Base-by-base conservation (phyloP, 2,113 vertebrate genomes). In the Macrotis lagotis region DNA sequence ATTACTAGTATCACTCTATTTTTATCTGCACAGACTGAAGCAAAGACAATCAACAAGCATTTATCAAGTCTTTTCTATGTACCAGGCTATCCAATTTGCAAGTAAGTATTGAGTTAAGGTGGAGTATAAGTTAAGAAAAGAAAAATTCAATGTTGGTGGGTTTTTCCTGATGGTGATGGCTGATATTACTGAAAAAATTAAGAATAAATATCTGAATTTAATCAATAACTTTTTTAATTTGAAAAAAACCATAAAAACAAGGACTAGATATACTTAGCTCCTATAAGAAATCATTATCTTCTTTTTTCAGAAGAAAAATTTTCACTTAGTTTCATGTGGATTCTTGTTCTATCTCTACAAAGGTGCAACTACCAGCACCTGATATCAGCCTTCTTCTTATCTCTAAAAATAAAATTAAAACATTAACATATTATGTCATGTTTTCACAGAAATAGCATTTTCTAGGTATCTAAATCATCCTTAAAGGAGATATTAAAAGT, bases 401-500 rank as follows among this genome's bases (percentile, higher is more conserved):
- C 50, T 88, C 55, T 90, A 91, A 91, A 89, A 94, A 91, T 90
- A 91, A 12, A 53, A 50, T 59, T 53, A 92, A 51, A 19, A 51
- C 88, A 90, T 50, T 93, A 93, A 92, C 28, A 52, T n/a, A 92
- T 12, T 66, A 91, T 28, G 48, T 91, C 92, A 91, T 48, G 22
- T 14, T 83, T 59, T 90, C 66, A 92, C 66, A 3, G 37, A 50
- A 91, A 53, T 50, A 89, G 49, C 93, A 93, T 90, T 47, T 59
- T 51, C 93, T 88, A 37, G 14, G 31, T 48, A 50, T 51, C 92
- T 66, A 50, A 91, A 92, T 49, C 89, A 53, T 88, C 25, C 52
- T 49, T 47, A 48, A 59, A 89, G 52, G n/a, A 91, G 89, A 92
- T 31, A 51, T 91, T 90, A 49, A 59, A 44, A 90, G 19, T 91